Base-by-base conservation (phyloP, 2,888 invertebrate genomes). In the Cataglyphis cursor region DNA sequence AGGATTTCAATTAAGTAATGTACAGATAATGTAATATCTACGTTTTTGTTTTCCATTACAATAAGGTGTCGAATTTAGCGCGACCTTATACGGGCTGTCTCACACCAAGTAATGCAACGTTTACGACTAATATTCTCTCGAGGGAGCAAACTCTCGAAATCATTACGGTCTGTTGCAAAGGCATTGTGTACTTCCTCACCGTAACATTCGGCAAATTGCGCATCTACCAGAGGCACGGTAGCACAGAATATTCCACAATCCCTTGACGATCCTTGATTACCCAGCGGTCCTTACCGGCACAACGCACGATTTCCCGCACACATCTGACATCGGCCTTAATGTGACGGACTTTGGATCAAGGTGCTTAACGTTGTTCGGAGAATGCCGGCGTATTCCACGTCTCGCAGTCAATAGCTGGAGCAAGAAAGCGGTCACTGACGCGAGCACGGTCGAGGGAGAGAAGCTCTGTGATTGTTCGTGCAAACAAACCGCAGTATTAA, bases 401-500 rank as follows among this genome's bases (percentile, higher is more conserved):
- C 83, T 87, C 81, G 84, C 85, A 87, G 87, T 87, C 87, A 87
- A 89, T 89, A 84, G 74, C 75, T 65, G 51, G 57, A 89, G 87
- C 74, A 62, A 82, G 38, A 81, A 68, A 76, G 75, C 75, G 70
- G 35, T 81, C 81, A 74, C 57, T 70, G 68, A 80, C 8, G 18
- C 18, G 18, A 48, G 18, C 12, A 35, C 10, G 28, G 12, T 21
- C 18, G 48, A 44, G 28, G 21, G 59, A 70, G 44, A 24, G 38
- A n/a, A 81, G 81, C 61, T 72, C 86, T 85, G 88, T 87, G 88
- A 89, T 90, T 90, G 89, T 88, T 84, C 87, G 89, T 89, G 92
- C 93, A 92, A 93, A 93, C 92, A 91, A 90, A 92, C 88, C 91
- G 85, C 90, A 85, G 88, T 92, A 93, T 93, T 92, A 92, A 93